Evolutionary conservation across 2,113 vertebrate species (phyloP).

Genomic region (Willisornis vidua): DNA sequence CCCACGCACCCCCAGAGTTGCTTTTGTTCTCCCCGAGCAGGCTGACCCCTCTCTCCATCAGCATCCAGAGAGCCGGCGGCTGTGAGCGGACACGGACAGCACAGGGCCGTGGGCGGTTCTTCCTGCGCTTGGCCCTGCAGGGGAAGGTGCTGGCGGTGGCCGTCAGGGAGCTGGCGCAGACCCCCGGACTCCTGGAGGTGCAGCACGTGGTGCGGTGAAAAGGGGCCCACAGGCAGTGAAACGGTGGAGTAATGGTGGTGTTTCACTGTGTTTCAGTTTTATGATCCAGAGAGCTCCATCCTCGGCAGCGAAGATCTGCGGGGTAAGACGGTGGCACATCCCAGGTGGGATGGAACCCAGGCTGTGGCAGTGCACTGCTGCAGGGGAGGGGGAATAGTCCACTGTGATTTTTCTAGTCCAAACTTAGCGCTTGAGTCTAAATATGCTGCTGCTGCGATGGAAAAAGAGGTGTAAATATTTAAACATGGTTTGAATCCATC

Average conservation of each 20-base stretch:
- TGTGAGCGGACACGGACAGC: slow-evolving; percentile 73
- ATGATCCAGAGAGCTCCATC: slow-evolving; percentile 73
- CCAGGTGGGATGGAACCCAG: not conserved
- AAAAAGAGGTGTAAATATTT: not conserved
- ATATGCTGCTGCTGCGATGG: not conserved
- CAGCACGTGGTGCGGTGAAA: accelerated
- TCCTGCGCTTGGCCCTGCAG: slow-evolving; percentile 74
- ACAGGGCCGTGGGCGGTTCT: slow-evolving; percentile 77
- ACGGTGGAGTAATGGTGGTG: accelerated
- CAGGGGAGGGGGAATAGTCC: not conserved
- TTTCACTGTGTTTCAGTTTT: slow-evolving; percentile 74
- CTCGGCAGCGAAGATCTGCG: slow-evolving; percentile 78
- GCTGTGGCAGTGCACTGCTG: not conserved
- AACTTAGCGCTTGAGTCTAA: not conserved
- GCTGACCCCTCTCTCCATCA: slow-evolving; percentile 62
- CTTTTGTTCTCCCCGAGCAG: slow-evolving; percentile 11
- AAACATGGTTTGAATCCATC: not conserved
- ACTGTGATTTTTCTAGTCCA: not conserved
- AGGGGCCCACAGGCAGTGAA: not conserved
- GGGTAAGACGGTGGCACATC: slow-evolving; percentile 47
- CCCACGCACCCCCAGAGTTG: accelerated
- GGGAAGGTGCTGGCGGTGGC: slow-evolving; percentile 74
- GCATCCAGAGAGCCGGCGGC: slow-evolving; percentile 66
- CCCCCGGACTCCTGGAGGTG: slow-evolving; percentile 74
- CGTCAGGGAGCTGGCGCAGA: slow-evolving; percentile 73